A percentile compares a stretch with the other conserved stretches of the same genome.
These are phyloP conservation scores for Barbus barbus DNA, from an alignment of 2,113 vertebrate genomes.

Conservation along the genomic window DNA sequence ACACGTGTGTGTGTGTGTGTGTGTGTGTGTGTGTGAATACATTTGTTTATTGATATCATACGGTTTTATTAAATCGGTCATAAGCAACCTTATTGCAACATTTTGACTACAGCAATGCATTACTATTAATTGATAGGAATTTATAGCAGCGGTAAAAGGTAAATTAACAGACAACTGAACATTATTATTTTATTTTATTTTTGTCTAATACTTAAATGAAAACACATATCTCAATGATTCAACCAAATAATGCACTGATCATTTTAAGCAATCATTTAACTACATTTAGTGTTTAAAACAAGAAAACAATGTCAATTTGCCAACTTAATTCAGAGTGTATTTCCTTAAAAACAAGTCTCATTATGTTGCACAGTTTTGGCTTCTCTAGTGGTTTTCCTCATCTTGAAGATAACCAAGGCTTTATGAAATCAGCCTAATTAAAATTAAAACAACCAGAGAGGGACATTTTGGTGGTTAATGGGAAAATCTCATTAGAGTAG, in stretches of 20 bases:
- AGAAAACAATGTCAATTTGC: background rate
- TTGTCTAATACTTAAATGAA: background rate
- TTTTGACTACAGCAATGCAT: too few relatives aligned
- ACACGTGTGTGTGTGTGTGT: too few relatives aligned
- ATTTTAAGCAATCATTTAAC: background rate
- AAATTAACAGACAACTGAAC: background rate
- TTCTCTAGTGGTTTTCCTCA: background rate
- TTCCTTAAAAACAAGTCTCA: background rate
- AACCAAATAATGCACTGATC: background rate
- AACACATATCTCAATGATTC: background rate
- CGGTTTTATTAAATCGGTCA: too few relatives aligned
- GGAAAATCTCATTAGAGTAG: background rate
- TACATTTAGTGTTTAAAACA: background rate
- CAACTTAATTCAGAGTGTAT: background rate
- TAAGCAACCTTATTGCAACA: too few relatives aligned
- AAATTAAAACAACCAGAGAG: constrained; percentile 7
- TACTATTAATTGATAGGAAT: too few relatives aligned
- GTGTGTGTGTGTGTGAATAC: too few relatives aligned
- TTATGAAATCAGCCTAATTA: background rate
- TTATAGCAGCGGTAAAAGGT: background rate
- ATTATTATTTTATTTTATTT: background rate
- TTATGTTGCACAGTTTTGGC: background rate
- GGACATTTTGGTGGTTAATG: background rate
- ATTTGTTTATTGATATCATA: too few relatives aligned
- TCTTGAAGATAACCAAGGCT: background rate